Conservation (phyloP, 2,113 vertebrate species). For the Castor canadensis region DNA sequence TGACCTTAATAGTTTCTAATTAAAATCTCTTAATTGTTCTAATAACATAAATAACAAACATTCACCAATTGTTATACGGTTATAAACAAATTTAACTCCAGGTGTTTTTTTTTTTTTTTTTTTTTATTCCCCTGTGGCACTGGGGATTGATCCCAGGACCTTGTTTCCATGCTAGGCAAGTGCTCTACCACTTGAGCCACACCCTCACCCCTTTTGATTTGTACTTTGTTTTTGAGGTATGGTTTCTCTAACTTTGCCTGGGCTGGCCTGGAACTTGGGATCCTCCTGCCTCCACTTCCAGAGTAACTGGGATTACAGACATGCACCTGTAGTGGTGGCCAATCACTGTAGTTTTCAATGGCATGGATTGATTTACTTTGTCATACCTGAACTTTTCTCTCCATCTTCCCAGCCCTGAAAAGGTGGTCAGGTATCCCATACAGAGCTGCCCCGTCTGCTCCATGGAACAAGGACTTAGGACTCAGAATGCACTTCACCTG, state of each 20-base stretch:
- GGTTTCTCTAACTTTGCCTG: too few species aligned
- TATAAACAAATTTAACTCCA: neutral
- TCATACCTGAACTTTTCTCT: neutral
- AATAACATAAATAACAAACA: neutral
- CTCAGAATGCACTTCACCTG: neutral
- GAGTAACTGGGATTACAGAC: too few species aligned
- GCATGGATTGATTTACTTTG: neutral
- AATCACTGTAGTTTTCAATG: neutral
- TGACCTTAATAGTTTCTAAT: neutral
- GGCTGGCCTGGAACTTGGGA: too few species aligned
- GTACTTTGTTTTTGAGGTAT: too few species aligned
- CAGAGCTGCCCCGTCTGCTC: neutral
- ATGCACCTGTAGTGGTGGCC: too few species aligned
- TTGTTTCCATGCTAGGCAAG: too few species aligned
- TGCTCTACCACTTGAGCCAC: too few species aligned
- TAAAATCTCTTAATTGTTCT: conserved; percentile 7
- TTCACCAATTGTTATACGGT: neutral
- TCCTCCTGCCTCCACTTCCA: too few species aligned
- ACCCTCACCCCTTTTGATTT: too few species aligned
- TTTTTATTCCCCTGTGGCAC: too few species aligned
- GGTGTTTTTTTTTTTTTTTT: too few species aligned
- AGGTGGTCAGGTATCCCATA: neutral
- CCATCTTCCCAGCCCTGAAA: neutral
- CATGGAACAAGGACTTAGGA: neutral
- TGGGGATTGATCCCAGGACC: too few species aligned